Conservation (phyloP, 1,140 invertebrate species). For the Temnothorax nylanderi region DNA sequence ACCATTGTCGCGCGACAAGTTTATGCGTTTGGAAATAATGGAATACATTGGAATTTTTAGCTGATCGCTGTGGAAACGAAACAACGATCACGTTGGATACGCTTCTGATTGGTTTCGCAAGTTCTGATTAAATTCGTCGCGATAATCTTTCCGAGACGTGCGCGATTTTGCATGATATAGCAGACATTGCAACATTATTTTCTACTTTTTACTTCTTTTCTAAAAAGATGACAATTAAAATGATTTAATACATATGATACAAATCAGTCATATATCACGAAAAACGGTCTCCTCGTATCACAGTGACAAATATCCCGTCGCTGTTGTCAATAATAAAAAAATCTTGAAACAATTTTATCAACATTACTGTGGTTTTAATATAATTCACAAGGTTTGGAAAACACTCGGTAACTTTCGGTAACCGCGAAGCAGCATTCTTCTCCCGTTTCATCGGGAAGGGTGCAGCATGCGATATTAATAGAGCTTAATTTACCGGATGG, state of each 20-base stretch:
- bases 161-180: neutral
- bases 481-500: slow-evolving; percentile 50
- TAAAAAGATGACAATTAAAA: neutral
- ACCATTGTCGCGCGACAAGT: neutral
- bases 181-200: neutral
- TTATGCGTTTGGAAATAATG: neutral
- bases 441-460: neutral
- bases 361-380: neutral
- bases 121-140: neutral
- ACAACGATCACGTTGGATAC: neutral
- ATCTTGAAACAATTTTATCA: neutral
- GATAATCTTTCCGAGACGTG: neutral
- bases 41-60: neutral
- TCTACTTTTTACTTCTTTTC: neutral
- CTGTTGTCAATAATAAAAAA: neutral
- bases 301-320: neutral
- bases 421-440: neutral
- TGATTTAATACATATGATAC: neutral
- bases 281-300: neutral
- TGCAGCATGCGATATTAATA: slow-evolving; percentile 48
- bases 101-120: neutral
- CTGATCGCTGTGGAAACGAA: neutral
- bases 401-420: neutral
- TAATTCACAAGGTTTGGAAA: neutral
- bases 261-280: neutral